phyloP scores from a whole-genome alignment of 2,797 vertebrate genomes.

The Lacerta viridis region DNA sequence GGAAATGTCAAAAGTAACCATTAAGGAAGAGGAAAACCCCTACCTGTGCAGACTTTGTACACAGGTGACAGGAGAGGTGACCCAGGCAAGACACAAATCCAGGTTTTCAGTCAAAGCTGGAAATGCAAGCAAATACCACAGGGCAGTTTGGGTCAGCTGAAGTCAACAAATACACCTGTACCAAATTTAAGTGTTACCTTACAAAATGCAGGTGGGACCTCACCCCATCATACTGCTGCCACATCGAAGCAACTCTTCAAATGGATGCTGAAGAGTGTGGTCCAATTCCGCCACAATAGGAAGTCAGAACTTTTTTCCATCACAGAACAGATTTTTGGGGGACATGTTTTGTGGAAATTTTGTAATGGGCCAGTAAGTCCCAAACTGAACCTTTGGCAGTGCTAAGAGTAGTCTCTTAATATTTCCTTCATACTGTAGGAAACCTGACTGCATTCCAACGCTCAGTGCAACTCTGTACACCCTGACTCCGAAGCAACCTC shows the following conservation, averaged over 20 bases:
- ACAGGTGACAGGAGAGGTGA: background rate
- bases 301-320: background rate
- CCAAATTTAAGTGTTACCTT: background rate
- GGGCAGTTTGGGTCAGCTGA: background rate
- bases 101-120: background rate
- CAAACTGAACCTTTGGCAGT: no score
- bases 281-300: background rate
- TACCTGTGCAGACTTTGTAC: background rate
- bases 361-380: background rate
- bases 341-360: background rate
- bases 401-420: background rate
- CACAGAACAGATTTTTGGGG: background rate
- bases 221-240: background rate
- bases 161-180: background rate
- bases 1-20: background rate
- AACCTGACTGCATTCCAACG: background rate
- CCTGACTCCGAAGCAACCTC: no score
- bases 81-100: background rate
- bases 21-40: no score
- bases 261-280: no score
- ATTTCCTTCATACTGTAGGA: background rate
- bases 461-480: background rate
- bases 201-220: background rate
- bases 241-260: background rate
- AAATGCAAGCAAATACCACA: background rate